Conservation (phyloP, 2,888 invertebrate genomes). For the Anticlea derivata region DNA sequence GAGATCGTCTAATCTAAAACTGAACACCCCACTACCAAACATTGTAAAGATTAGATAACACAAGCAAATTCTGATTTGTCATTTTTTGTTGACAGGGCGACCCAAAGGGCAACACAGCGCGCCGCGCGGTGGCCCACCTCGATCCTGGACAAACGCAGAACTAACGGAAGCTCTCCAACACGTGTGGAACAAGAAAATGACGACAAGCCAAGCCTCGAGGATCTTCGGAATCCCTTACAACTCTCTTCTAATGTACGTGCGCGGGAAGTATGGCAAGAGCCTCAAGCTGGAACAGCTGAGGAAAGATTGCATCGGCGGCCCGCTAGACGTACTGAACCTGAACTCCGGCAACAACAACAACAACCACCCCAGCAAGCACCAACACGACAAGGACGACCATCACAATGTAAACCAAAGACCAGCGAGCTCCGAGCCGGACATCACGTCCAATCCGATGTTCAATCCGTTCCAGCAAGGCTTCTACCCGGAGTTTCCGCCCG, state of each 20-base stretch:
- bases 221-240: constrained; percentile 97
- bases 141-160: constrained; percentile 96
- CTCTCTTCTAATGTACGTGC: constrained; percentile 95
- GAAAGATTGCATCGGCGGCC: constrained; percentile 94
- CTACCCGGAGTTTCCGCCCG: constrained; percentile 91
- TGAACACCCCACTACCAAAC: neutral
- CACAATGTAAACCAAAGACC: constrained; percentile 81
- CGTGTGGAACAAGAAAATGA: constrained; percentile 98
- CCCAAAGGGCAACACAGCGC: constrained; percentile 96
- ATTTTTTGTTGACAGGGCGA: constrained; percentile 82
- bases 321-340: constrained; percentile 88
- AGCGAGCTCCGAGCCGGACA: constrained; percentile 87
- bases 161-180: constrained; percentile 95
- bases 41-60: too few species aligned
- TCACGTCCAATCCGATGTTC: constrained; percentile 87
- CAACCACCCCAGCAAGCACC: constrained; percentile 77
- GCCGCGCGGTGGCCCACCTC: constrained; percentile 94
- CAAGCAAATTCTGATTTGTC: constrained; percentile 28
- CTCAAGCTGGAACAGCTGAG: constrained; percentile 93
- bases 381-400: constrained; percentile 80
- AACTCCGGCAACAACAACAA: constrained; percentile 85
- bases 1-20: too few species aligned
- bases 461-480: constrained; percentile 92
- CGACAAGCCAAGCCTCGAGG: constrained; percentile 94
- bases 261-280: constrained; percentile 97